phyloP scores from a whole-genome alignment of 2,797 vertebrate species.

The Characodon lateralis region DNA sequence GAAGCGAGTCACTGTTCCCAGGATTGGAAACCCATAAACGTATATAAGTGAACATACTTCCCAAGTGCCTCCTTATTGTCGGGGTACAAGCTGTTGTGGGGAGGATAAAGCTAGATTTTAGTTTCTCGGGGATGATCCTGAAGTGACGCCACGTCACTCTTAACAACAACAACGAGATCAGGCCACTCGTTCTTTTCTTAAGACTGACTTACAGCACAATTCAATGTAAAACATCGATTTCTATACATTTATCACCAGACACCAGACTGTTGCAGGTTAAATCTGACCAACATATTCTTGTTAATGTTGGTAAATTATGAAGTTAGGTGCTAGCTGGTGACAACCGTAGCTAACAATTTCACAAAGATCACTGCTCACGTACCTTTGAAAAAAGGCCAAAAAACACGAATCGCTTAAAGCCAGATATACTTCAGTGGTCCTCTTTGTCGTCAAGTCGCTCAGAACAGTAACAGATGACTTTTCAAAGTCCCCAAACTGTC shows the following conservation, averaged over 20 bases:
- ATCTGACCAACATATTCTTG: background rate
- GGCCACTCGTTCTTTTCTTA: background rate
- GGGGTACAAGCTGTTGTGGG: background rate
- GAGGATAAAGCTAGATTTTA: conserved; percentile 5
- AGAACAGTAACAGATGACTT: background rate
- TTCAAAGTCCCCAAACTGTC: background rate
- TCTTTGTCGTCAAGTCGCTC: background rate
- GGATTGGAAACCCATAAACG: background rate
- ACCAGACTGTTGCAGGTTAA: background rate
- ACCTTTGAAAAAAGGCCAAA: conserved; percentile 48
- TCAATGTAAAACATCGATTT: rapidly evolving
- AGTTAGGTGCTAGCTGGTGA: conserved; percentile 8
- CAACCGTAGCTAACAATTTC: conserved; percentile 12
- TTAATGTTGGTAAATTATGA: background rate
- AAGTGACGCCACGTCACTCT: conserved; percentile 64
- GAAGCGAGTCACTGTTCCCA: background rate
- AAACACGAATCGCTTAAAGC: conserved; percentile 19
- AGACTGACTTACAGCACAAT: background rate
- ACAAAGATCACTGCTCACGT: conserved; percentile 24
- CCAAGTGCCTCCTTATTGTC: background rate
- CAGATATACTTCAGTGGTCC: background rate
- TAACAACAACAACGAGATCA: background rate
- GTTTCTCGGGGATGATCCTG: background rate
- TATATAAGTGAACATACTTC: background rate
- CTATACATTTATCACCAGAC: rapidly evolving